These are phyloP conservation scores for Lepisosteus oculatus DNA, from an alignment of 2,113 vertebrate species.

Conservation along the genomic window DNA sequence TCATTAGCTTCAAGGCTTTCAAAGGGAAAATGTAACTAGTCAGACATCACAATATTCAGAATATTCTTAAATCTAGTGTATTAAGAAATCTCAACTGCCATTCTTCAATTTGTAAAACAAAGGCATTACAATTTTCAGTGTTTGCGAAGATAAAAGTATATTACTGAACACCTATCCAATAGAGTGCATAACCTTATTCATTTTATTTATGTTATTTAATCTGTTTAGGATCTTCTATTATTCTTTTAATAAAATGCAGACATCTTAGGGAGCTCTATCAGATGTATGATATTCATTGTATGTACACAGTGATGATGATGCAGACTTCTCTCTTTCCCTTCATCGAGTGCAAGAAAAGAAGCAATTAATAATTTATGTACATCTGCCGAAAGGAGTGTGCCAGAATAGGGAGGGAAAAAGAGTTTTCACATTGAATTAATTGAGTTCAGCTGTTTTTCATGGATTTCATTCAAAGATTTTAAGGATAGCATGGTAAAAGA, in stretches of 20 bases:
- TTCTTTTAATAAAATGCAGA: conserved; percentile 40
- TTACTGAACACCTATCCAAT: too few relatives aligned
- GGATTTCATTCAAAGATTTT: conserved; percentile 14
- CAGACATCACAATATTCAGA: too few relatives aligned
- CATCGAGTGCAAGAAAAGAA: conserved; percentile 49
- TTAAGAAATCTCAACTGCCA: too few relatives aligned
- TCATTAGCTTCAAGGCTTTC: too few relatives aligned
- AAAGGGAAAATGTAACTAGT: too few relatives aligned
- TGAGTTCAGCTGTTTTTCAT: conserved; percentile 43
- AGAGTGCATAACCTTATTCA: too few relatives aligned
- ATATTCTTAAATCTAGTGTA: too few relatives aligned
- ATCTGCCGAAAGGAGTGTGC: conserved; percentile 47
- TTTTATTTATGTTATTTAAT: too few relatives aligned
- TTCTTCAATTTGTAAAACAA: too few relatives aligned
- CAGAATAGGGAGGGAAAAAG: conserved; percentile 13
- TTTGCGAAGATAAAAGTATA: too few relatives aligned
- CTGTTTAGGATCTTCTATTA: conserved; percentile 12
- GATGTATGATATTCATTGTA: conserved; percentile 54
- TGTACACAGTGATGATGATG: conserved; percentile 50
- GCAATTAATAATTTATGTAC: conserved; percentile 61
- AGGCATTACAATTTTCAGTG: too few relatives aligned
- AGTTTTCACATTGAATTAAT: conserved; percentile 43
- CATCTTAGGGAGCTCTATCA: conserved; percentile 45
- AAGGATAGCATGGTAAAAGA: not conserved
- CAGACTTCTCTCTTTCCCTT: conserved; percentile 29